A percentile compares a stretch with the other conserved stretches of the same genome.
Conservation (phyloP, 2,113 vertebrate genomes). For the Aramus guarauna region DNA sequence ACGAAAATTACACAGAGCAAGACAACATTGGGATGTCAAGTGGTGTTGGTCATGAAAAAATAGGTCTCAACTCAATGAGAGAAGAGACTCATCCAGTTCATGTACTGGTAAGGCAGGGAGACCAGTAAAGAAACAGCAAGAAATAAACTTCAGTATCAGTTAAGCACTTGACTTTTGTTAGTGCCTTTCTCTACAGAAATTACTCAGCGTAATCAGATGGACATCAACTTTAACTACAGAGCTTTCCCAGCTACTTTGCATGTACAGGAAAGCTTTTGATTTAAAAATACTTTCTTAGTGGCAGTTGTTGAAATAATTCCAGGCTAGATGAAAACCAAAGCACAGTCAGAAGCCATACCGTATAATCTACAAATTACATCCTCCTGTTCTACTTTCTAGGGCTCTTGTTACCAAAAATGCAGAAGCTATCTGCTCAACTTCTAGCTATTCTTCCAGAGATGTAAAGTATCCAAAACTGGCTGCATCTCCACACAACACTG, state of each 20-base stretch:
- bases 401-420: neutral
- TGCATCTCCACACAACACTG: neutral
- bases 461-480: neutral
- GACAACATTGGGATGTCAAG: neutral
- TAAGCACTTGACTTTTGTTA: neutral
- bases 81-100: neutral
- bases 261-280: neutral
- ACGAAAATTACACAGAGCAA: neutral
- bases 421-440: neutral
- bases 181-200: neutral
- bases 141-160: neutral
- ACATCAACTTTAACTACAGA: neutral
- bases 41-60: neutral
- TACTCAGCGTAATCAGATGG: neutral
- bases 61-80: neutral
- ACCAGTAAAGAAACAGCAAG: neutral
- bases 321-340: neutral
- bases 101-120: neutral
- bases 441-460: neutral
- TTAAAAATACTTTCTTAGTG: neutral
- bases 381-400: neutral
- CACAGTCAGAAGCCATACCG: neutral
- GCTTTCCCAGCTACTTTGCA: neutral
- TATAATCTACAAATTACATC: neutral
- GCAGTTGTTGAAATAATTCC: neutral